Conservation (phyloP, 2,888 invertebrate species). For the Sinotaia quadrata region DNA sequence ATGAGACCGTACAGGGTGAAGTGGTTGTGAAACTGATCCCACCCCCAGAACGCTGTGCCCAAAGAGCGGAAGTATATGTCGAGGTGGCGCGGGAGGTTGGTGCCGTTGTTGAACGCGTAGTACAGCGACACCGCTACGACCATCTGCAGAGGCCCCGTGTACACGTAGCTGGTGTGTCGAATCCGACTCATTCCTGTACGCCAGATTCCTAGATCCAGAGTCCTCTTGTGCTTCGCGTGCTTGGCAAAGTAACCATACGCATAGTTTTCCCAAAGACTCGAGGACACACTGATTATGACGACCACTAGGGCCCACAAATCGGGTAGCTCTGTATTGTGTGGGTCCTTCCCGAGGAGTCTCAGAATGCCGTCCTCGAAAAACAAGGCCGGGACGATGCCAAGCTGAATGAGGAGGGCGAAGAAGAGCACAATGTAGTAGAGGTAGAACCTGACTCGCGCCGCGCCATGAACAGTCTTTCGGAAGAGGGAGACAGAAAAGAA, state of each 20-base stretch:
- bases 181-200: constrained; percentile 31
- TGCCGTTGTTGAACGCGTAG: background rate
- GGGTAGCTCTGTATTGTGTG: background rate
- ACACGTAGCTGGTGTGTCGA: constrained; percentile 38
- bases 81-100: background rate
- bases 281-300: constrained; percentile 81
- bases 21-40: constrained; percentile 15
- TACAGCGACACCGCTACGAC: constrained; percentile 27
- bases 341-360: background rate
- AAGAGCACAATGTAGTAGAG: constrained; percentile 20
- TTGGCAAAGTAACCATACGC: constrained; percentile 73
- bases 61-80: constrained; percentile 8
- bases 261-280: constrained; percentile 99
- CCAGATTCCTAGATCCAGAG: constrained; percentile 23
- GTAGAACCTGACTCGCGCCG: background rate
- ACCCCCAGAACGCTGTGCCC: background rate
- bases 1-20: constrained; percentile 33
- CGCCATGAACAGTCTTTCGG: background rate
- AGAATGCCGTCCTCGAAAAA: background rate
- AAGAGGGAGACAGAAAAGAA: constrained; percentile 34
- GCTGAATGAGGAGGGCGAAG: constrained; percentile 36
- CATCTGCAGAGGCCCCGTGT: constrained; percentile 36
- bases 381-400: constrained; percentile 31
- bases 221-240: constrained; percentile 10
- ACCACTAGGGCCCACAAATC: constrained; percentile 7